These are phyloP conservation scores for Sycophila sp. DNA, from an alignment of 1,140 invertebrate species.

Conservation along the genomic window DNA sequence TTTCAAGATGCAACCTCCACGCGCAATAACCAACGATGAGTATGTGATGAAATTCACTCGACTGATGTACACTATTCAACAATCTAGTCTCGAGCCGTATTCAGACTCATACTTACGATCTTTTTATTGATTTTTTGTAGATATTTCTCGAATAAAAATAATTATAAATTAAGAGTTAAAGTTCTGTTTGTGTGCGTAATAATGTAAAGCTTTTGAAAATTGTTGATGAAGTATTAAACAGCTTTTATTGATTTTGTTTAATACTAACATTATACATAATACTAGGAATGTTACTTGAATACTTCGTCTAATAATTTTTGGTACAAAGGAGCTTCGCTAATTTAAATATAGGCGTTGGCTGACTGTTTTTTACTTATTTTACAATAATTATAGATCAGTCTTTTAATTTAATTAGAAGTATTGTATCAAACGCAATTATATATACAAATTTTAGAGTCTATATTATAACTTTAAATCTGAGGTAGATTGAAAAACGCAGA, in stretches of 20 bases:
- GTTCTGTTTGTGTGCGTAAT: slow-evolving; percentile 15
- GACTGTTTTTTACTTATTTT: slow-evolving; percentile 2
- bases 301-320: slow-evolving; percentile 11
- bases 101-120: neutral
- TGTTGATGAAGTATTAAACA: slow-evolving; percentile 23
- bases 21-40: slow-evolving; percentile 32
- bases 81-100: slow-evolving; percentile 32
- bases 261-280: slow-evolving; percentile 25
- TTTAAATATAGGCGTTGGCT: neutral
- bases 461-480: slow-evolving; percentile 19
- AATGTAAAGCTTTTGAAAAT: slow-evolving; percentile 22
- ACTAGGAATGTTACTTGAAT: neutral
- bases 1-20: slow-evolving; percentile 60
- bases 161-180: neutral
- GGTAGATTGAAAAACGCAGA: slow-evolving; percentile 17
- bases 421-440: slow-evolving; percentile 20
- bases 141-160: no score
- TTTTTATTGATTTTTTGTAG: slow-evolving; percentile 21
- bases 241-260: slow-evolving; percentile 30
- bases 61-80: slow-evolving; percentile 9
- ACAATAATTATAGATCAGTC: slow-evolving; percentile 28
- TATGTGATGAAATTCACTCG: neutral
- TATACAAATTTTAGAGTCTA: slow-evolving; percentile 26
- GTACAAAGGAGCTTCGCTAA: neutral
- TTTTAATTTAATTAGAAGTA: slow-evolving; percentile 16